Conservation (phyloP, 2,888 invertebrate genomes). For the Apodemia duryi region DNA sequence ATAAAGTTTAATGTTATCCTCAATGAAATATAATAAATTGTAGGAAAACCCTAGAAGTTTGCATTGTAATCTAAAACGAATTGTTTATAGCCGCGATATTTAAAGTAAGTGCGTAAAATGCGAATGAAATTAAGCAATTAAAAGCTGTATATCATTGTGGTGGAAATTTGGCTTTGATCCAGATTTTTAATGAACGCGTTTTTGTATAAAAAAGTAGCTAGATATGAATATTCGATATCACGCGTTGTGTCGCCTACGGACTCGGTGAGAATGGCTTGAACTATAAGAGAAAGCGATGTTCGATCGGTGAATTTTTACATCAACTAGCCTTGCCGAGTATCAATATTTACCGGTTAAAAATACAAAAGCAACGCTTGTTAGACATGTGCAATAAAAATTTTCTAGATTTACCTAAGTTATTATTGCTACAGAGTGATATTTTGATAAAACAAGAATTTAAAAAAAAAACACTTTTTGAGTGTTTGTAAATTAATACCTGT, state of each 20-base stretch:
- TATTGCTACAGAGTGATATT: no score
- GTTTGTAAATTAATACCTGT: no score
- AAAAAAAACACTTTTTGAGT: no score
- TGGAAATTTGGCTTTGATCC: slow-evolving; percentile 54
- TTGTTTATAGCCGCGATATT: slow-evolving; percentile 16
- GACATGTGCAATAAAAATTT: no score
- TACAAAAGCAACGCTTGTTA: no score
- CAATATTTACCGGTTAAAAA: no score
- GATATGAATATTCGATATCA: slow-evolving; percentile 68
- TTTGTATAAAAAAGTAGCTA: slow-evolving; percentile 45
- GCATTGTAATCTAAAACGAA: slow-evolving; percentile 5
- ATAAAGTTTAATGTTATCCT: slow-evolving; percentile 7
- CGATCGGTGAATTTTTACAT: background rate
- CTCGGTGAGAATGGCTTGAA: slow-evolving; percentile 34
- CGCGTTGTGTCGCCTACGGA: slow-evolving; percentile 55
- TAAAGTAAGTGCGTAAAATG: slow-evolving; percentile 25
- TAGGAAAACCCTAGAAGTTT: slow-evolving; percentile 11
- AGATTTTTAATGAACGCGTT: slow-evolving; percentile 58
- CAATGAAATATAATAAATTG: slow-evolving; percentile 10
- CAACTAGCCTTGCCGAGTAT: no score
- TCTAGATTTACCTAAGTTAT: no score
- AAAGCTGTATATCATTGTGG: slow-evolving; percentile 28
- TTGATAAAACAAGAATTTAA: no score
- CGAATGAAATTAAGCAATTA: slow-evolving; percentile 27
- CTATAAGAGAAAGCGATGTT: slow-evolving; percentile 28